Conservation (phyloP, 2,113 vertebrate genomes). For the Antechinus flavipes region DNA sequence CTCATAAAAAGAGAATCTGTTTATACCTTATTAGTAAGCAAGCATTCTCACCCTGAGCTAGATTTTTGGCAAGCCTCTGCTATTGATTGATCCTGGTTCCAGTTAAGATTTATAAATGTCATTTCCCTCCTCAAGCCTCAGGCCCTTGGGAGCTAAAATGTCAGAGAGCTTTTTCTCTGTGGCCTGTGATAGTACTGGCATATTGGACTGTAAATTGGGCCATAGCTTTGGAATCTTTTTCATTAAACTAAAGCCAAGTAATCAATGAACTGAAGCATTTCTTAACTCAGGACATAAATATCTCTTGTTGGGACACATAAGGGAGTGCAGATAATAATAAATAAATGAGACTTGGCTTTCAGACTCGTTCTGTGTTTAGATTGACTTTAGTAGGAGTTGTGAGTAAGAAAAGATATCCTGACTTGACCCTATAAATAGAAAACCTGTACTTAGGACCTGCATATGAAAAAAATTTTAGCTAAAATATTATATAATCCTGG, state of each 20-base stretch:
- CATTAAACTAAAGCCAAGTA: background rate
- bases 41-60: background rate
- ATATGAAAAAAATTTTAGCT: background rate
- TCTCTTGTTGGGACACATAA: background rate
- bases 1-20: background rate
- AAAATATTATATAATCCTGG: background rate
- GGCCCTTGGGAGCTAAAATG: constrained; percentile 53
- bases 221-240: constrained; percentile 34
- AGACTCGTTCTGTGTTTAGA: background rate
- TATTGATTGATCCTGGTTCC: background rate
- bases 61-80: background rate
- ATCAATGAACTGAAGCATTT: background rate
- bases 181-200: background rate
- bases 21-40: background rate
- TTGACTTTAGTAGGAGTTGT: background rate
- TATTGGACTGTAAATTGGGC: constrained; percentile 35
- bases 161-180: constrained; percentile 41
- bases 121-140: constrained; percentile 61
- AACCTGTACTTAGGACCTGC: background rate
- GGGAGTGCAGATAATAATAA: background rate
- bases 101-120: constrained; percentile 51
- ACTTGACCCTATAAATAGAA: background rate
- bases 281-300: background rate
- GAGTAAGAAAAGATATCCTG: background rate
- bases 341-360: background rate